Evolutionary conservation across 2,888 invertebrate genomes (phyloP).

Genomic region (Fragum whitleyi): DNA sequence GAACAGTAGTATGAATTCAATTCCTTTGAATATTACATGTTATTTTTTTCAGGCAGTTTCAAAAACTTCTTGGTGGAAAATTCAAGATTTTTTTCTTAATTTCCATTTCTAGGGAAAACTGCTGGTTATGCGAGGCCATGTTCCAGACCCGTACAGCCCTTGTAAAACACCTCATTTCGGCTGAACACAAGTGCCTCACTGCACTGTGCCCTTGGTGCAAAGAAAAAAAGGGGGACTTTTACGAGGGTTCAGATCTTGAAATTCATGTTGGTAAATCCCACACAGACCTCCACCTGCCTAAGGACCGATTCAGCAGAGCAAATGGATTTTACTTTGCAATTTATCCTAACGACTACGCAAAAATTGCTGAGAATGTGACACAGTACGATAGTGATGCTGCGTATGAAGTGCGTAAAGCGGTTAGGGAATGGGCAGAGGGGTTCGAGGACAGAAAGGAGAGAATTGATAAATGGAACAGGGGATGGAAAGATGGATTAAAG

Average conservation of each 20-base stretch:
- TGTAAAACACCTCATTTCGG: constrained; percentile 12
- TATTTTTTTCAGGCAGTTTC: neutral
- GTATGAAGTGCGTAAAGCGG: constrained; percentile 29
- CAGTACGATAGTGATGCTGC: constrained; percentile 21
- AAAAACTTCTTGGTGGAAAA: no score
- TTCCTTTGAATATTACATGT: neutral
- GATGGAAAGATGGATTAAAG: constrained; percentile 28
- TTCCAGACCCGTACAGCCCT: constrained; percentile 20
- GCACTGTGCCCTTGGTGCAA: constrained; percentile 43
- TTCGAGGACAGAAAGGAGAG: constrained; percentile 26
- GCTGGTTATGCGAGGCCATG: constrained; percentile 38
- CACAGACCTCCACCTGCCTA: neutral
- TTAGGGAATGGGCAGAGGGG: constrained; percentile 30
- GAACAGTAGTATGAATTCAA: neutral
- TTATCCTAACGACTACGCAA: constrained; percentile 34
- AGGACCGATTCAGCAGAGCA: constrained; percentile 2
- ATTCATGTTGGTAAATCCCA: constrained; percentile 18
- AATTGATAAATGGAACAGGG: constrained; percentile 24
- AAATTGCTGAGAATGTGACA: neutral
- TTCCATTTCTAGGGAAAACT: constrained; percentile 45
- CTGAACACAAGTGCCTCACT: constrained; percentile 12
- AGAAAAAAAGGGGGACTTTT: constrained; percentile 17
- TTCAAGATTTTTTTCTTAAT: neutral
- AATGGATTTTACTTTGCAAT: constrained; percentile 38
- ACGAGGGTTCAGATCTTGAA: constrained; percentile 36